A percentile compares a stretch with the other conserved stretches of the same genome.
Conservation (phyloP, 2,888 invertebrate genomes). For the Hermodice carunculata region DNA sequence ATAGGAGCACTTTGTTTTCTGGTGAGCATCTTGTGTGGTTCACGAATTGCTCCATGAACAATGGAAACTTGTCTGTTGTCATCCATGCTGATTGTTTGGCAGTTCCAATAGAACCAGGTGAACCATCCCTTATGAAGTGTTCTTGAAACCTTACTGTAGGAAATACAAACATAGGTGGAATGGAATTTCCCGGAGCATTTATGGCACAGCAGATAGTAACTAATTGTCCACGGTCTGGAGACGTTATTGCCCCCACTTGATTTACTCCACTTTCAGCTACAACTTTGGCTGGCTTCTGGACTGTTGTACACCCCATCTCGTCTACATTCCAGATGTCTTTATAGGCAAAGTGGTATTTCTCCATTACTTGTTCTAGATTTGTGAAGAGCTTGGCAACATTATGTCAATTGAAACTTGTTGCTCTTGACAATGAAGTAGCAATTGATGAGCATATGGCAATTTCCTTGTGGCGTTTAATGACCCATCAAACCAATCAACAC, state of each 20-base stretch:
- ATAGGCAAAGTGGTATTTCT: no score
- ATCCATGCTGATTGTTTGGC: constrained; percentile 15
- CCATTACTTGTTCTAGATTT: no score
- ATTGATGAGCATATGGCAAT: no score
- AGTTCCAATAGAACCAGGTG: background rate
- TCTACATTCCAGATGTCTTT: no score
- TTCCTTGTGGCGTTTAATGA: no score
- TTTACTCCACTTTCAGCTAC: background rate
- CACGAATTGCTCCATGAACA: constrained; percentile 2
- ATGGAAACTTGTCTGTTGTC: background rate
- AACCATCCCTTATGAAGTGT: background rate
- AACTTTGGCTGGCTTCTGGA: constrained; percentile 7
- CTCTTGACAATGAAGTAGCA: no score
- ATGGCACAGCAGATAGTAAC: constrained; percentile 5
- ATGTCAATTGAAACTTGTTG: no score
- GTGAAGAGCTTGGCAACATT: no score
- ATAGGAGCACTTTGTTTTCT: background rate
- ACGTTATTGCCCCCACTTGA: constrained; percentile 9
- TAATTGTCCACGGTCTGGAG: constrained; percentile 8
- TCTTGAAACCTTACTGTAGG: background rate
- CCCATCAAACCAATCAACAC: no score
- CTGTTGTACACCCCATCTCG: no score
- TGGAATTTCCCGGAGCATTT: background rate
- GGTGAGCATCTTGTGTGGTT: background rate
- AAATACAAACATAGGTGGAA: no score